Conservation (phyloP, 2,113 vertebrate genomes). For the Cygnus atratus region DNA sequence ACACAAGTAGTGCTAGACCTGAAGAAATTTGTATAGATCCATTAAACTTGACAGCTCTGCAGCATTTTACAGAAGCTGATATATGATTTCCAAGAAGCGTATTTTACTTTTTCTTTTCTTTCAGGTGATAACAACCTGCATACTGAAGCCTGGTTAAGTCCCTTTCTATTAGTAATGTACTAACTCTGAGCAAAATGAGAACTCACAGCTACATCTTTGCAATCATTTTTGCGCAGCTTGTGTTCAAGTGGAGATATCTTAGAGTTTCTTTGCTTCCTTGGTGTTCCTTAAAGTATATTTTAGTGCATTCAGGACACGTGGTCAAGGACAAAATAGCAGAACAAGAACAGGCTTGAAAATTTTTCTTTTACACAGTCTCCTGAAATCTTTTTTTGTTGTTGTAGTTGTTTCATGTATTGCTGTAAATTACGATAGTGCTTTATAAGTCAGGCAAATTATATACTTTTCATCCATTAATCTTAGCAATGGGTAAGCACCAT, state of each 20-base stretch:
- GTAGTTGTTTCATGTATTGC: background rate
- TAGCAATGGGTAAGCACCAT: background rate
- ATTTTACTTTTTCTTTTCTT: background rate
- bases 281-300: background rate
- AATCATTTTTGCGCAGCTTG: background rate
- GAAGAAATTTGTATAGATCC: background rate
- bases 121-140: background rate
- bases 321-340: background rate
- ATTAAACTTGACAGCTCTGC: background rate
- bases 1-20: background rate
- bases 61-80: background rate
- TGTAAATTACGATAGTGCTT: background rate
- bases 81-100: accelerated
- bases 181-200: background rate
- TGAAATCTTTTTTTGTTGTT: background rate
- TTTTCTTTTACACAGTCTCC: background rate
- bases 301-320: background rate
- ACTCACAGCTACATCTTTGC: background rate
- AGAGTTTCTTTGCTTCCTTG: background rate
- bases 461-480: background rate
- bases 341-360: background rate
- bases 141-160: background rate
- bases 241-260: background rate
- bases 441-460: background rate
- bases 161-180: background rate